Conservation (phyloP, 2,888 invertebrate genomes). For the Podabrus alpinus region DNA sequence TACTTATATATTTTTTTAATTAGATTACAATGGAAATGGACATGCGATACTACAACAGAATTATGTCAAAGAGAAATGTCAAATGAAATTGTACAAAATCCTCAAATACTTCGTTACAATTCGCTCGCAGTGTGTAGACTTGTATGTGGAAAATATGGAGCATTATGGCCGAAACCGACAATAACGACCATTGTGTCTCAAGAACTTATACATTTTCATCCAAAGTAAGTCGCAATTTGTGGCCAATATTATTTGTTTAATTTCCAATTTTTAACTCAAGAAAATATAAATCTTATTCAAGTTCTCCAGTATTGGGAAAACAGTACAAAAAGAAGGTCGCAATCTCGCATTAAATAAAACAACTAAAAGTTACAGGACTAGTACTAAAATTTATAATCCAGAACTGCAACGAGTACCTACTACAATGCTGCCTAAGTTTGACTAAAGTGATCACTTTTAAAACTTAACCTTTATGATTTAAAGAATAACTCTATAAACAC, state of each 20-base stretch:
- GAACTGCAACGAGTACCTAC: no score
- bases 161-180: conserved; percentile 73
- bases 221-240: conserved; percentile 8
- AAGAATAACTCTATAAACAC: no score
- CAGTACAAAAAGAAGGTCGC: no score
- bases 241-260: neutral
- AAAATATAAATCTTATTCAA: no score
- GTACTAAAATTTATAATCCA: no score
- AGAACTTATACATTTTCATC: conserved; percentile 16
- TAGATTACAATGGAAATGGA: conserved; percentile 37
- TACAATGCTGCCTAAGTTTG: no score
- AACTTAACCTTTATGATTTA: no score
- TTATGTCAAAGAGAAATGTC: conserved; percentile 21
- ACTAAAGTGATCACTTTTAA: no score
- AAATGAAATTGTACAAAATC: neutral
- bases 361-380: no score
- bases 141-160: conserved; percentile 69
- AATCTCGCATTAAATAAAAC: no score
- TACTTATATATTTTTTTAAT: conserved; percentile 16
- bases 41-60: conserved; percentile 26
- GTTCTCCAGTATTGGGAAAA: no score
- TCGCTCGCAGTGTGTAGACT: conserved; percentile 67
- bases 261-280: neutral
- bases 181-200: conserved; percentile 32
- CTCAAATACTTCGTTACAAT: conserved; percentile 13